Conservation (phyloP, 2,888 invertebrate species). For the Tetanocera ferruginea region DNA sequence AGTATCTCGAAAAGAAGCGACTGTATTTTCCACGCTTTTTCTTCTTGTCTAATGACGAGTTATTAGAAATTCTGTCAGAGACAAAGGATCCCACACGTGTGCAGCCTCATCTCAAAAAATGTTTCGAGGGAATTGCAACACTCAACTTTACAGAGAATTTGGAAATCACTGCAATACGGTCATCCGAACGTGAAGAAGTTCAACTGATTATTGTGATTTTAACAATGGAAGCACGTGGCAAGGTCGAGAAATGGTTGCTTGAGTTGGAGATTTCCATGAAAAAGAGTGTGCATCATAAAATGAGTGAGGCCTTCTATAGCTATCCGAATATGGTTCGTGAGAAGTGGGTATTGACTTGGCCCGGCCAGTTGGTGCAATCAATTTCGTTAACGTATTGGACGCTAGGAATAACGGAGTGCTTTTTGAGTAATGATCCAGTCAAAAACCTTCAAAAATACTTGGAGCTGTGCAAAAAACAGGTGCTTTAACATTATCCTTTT, state of each 20-base stretch:
- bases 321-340: conserved; percentile 78
- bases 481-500: conserved; percentile 40
- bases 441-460: conserved; percentile 76
- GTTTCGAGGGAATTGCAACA: conserved; percentile 93
- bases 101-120: conserved; percentile 96
- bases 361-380: conserved; percentile 90
- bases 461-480: conserved; percentile 79
- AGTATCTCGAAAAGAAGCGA: conserved; percentile 95
- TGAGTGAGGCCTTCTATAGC: conserved; percentile 79
- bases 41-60: conserved; percentile 95
- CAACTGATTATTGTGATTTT: conserved; percentile 82
- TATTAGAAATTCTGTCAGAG: conserved; percentile 96
- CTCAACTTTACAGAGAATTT: conserved; percentile 88
- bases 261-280: conserved; percentile 92
- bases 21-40: conserved; percentile 95
- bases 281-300: conserved; percentile 83
- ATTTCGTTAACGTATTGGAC: conserved; percentile 93
- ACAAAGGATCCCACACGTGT: conserved; percentile 96
- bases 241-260: conserved; percentile 96
- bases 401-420: conserved; percentile 84
- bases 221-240: conserved; percentile 88
- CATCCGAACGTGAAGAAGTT: conserved; percentile 84
- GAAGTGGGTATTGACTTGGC: conserved; percentile 91
- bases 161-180: conserved; percentile 90
- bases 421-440: conserved; percentile 72